Evolutionary conservation across 2,113 vertebrate species (phyloP).

Genomic region (Corvus moneduloides): DNA sequence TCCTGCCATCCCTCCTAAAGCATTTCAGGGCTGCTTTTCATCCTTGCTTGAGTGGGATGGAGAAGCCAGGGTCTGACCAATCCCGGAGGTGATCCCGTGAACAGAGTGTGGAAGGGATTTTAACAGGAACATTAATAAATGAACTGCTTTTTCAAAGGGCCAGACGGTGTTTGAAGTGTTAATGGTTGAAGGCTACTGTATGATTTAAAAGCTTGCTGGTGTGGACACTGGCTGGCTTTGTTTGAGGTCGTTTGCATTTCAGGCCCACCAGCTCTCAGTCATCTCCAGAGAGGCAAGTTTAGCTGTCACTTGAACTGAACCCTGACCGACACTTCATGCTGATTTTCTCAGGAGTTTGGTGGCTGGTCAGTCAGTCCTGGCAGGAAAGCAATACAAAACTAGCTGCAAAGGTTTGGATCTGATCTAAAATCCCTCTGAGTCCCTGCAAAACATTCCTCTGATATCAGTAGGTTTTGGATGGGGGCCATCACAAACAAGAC

Average conservation of each 20-base stretch:
- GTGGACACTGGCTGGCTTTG: slow-evolving; percentile 33
- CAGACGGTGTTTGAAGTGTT: not conserved
- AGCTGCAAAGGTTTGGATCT: slow-evolving; percentile 6
- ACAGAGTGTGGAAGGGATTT: not conserved
- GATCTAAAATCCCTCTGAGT: not conserved
- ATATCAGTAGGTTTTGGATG: slow-evolving; percentile 52
- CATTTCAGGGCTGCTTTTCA: not conserved
- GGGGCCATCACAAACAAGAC: slow-evolving; percentile 34
- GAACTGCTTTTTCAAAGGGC: slow-evolving; percentile 4
- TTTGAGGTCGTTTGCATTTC: not conserved
- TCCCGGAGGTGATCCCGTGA: not conserved
- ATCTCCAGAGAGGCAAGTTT: slow-evolving; percentile 30
- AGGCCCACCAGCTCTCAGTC: slow-evolving; percentile 5
- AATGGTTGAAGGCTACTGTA: slow-evolving; percentile 28
- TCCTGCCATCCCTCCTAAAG: not conserved
- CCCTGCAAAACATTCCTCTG: slow-evolving; percentile 27
- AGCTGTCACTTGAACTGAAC: slow-evolving; percentile 37
- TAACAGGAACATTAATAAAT: slow-evolving; percentile 23
- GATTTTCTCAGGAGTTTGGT: slow-evolving; percentile 36
- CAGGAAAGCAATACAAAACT: not conserved
- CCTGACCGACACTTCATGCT: slow-evolving; percentile 45
- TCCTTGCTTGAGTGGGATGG: not conserved
- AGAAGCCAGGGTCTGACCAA: not conserved
- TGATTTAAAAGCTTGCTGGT: slow-evolving; percentile 12
- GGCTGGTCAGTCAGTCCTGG: slow-evolving; percentile 26